These are phyloP conservation scores for Litoditis marina DNA, from an alignment of 2,888 invertebrate species.

Conservation along the genomic window DNA sequence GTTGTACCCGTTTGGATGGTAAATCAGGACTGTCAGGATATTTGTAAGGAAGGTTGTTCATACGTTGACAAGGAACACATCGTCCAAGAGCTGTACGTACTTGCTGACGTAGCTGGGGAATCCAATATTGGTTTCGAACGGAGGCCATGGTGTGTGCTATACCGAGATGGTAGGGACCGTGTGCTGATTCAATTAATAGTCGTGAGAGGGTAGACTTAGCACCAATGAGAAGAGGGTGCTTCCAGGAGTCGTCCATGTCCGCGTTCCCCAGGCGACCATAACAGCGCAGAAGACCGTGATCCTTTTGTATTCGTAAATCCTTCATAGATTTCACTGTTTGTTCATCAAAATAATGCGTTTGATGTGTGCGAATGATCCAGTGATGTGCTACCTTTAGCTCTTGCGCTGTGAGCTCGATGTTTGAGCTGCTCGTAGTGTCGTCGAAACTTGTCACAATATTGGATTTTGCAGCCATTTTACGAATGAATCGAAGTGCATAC, in stretches of 20 bases:
- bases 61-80: not conserved
- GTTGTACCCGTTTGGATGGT: not conserved
- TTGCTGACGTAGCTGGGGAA: not conserved
- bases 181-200: not conserved
- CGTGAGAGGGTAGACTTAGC: not conserved
- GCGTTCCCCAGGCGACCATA: not conserved
- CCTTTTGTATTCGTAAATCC: not conserved
- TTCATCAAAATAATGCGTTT: not conserved
- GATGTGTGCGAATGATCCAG: not conserved
- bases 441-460: too few relatives aligned
- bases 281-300: conserved; percentile 2
- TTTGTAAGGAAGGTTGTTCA: not conserved
- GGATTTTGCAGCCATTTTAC: not conserved
- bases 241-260: not conserved
- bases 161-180: conserved; percentile 4
- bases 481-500: conserved; percentile 1
- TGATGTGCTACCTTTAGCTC: not conserved
- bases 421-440: not conserved
- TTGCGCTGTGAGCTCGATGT: not conserved
- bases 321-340: not conserved
- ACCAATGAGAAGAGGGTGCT: conserved; percentile 3
- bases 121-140: conserved; percentile 7
- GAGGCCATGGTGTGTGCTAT: not conserved
- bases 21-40: not conserved
- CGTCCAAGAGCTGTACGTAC: not conserved